These are phyloP conservation scores for Catharus fuscescens DNA, from an alignment of 2,113 vertebrate genomes.

Conservation along the genomic window DNA sequence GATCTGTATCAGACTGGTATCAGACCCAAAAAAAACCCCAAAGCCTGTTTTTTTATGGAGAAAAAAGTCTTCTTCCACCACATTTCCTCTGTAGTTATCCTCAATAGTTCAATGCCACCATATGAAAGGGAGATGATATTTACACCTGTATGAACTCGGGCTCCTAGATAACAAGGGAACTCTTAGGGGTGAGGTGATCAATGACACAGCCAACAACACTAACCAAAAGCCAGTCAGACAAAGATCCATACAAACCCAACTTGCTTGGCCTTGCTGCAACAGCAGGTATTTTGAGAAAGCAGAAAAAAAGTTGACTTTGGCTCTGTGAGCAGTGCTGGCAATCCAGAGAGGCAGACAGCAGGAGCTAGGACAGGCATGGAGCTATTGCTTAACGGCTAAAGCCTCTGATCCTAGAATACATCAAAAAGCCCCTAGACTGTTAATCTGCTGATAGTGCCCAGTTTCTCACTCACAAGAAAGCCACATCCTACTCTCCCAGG, in stretches of 20 bases:
- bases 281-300: background rate
- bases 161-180: background rate
- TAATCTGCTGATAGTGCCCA: background rate
- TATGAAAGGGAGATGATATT: background rate
- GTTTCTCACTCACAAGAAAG: background rate
- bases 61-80: background rate
- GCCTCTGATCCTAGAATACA: background rate
- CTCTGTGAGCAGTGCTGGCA: background rate
- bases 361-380: background rate
- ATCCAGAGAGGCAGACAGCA: background rate
- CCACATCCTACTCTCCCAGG: background rate
- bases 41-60: background rate
- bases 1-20: background rate
- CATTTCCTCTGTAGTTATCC: background rate
- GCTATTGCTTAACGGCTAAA: background rate
- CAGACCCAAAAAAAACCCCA: background rate
- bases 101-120: accelerated
- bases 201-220: background rate
- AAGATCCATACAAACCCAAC: background rate
- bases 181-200: background rate
- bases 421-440: background rate
- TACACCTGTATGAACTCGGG: background rate
- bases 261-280: background rate
- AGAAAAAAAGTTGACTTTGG: background rate
- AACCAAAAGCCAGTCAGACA: background rate